phyloP scores from a whole-genome alignment of 2,888 invertebrate species.

The Drosophila leonis region DNA sequence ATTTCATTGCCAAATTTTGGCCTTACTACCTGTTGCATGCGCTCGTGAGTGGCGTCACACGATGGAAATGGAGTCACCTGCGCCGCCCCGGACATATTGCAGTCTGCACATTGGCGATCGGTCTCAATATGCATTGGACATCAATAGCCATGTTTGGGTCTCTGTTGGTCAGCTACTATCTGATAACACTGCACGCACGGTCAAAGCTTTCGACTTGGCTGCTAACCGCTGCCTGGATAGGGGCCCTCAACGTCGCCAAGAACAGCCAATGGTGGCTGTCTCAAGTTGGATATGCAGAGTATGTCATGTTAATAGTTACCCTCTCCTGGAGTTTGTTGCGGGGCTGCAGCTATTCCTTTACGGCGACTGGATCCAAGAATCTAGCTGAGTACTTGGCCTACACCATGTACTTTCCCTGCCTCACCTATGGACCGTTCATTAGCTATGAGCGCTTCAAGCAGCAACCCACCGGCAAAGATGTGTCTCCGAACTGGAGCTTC shows the following conservation, averaged over 20 bases:
- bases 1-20: constrained; percentile 75
- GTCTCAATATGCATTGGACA: constrained; percentile 58
- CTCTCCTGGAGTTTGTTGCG: constrained; percentile 90
- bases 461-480: not conserved
- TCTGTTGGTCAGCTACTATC: constrained; percentile 76
- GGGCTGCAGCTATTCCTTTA: constrained; percentile 88
- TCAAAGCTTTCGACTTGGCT: constrained; percentile 77
- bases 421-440: constrained; percentile 94
- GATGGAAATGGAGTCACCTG: constrained; percentile 52
- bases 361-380: constrained; percentile 84
- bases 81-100: constrained; percentile 65
- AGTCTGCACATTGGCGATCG: constrained; percentile 73
- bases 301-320: constrained; percentile 81
- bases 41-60: constrained; percentile 55
- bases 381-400: constrained; percentile 89
- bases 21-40: constrained; percentile 83
- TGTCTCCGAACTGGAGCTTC: constrained; percentile 30
- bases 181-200: constrained; percentile 40
- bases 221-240: constrained; percentile 77
- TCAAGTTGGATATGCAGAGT: constrained; percentile 78
- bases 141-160: constrained; percentile 58
- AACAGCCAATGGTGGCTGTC: constrained; percentile 59
- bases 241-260: constrained; percentile 77
- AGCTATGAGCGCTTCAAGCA: constrained; percentile 90
- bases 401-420: constrained; percentile 92